Base-by-base conservation (phyloP, 1,140 invertebrate species). In the Stegodyphus dumicola region DNA sequence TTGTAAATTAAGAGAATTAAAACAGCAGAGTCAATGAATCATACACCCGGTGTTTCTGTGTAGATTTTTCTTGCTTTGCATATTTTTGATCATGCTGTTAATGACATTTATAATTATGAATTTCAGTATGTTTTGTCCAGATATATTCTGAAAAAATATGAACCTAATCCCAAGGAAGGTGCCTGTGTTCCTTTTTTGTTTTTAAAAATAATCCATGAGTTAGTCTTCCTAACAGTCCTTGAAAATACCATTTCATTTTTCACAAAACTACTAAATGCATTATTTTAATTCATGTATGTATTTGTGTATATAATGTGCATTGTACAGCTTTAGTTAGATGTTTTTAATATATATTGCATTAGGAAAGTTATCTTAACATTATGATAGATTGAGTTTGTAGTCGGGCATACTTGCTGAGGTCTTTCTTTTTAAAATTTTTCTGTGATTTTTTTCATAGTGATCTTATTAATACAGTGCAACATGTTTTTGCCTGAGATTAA, bases 301-400 rank as follows among this genome's bases (percentile, higher is more conserved):
- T 85, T 85, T 85, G 76, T 85, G 83, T 85, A 85, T 78, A 85
- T 85, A 85, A 85, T 71, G 75, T 85, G 76, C 83, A 77, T 77
- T 85, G 83, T 85, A 85, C 83, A 85, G 83, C 83, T 85, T 85
- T 85, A 85, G 83, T 85, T 78, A 85, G 83, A 78, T 65, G 52
- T 75, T 85, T 86, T 86, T 86, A 86, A 86, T 86, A 64, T 33
- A 33, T 86, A 78, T 86, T 86, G 76, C 76, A 73, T 73, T 86
- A 77, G 84, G 84, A 86, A 78, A 86, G 84, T 77, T 86, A 69
- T 71, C 76, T 86, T 86, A 86, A 77, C 76, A 85, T 84, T 51
- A n/a, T 54, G n/a, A 77, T 85, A 76, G 53, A 80, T 77, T 65
- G 73, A 76, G 65, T 79, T 85, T 77, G 83, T 85, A 76, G 73